phyloP scores from a whole-genome alignment of 2,113 vertebrate species.

The Halichoerus grypus region DNA sequence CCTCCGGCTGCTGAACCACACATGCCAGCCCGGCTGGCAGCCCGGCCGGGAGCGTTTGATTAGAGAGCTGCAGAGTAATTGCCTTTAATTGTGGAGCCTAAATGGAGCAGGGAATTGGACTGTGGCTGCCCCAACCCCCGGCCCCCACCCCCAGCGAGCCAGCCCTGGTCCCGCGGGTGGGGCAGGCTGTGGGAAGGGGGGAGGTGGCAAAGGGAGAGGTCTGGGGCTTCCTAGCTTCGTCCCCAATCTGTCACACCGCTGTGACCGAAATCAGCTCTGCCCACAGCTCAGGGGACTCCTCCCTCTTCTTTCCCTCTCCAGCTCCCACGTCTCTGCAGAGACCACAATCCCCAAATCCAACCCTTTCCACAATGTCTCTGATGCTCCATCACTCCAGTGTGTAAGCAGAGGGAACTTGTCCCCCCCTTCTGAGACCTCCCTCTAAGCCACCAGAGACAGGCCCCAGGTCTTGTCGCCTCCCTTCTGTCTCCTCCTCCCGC shows the following conservation, averaged over 20 bases:
- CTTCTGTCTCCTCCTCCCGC: neutral
- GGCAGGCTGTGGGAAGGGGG: neutral
- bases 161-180: neutral
- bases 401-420: neutral
- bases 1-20: slow-evolving; percentile 65
- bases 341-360: neutral
- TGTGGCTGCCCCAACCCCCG: slow-evolving; percentile 55
- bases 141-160: slow-evolving; percentile 32
- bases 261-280: neutral
- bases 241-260: neutral
- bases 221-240: neutral
- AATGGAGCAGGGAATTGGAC: slow-evolving; percentile 81
- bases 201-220: neutral
- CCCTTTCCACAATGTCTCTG: neutral
- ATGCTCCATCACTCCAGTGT: neutral
- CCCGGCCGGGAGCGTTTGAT: slow-evolving; percentile 79
- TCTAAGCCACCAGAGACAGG: neutral
- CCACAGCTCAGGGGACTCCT: neutral
- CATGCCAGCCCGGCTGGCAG: slow-evolving; percentile 76
- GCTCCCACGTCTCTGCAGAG: neutral
- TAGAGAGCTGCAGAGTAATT: slow-evolving; percentile 80
- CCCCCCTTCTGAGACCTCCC: neutral
- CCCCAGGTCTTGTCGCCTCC: neutral
- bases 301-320: neutral
- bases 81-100: slow-evolving; percentile 81